Conservation (phyloP, 2,888 invertebrate genomes). For the Leptopilina syphax region DNA sequence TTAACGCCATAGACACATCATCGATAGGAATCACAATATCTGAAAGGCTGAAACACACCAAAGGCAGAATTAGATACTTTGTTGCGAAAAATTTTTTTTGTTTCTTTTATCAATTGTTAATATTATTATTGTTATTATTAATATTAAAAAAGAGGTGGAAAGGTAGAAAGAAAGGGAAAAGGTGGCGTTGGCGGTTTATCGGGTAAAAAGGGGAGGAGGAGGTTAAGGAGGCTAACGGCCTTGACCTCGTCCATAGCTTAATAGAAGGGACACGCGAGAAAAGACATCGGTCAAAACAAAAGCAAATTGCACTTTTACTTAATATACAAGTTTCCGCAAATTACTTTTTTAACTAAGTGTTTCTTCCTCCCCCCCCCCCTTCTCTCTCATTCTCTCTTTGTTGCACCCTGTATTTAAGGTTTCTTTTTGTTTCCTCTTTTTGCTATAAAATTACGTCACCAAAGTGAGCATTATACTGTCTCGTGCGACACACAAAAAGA, state of each 20-base stretch:
- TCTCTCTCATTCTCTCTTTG: too few relatives aligned
- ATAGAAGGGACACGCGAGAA: slow-evolving; percentile 55
- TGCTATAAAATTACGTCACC: slow-evolving; percentile 34
- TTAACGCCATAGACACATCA: too few relatives aligned
- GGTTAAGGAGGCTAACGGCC: slow-evolving; percentile 67
- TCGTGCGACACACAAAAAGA: neutral
- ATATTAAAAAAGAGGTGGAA: too few relatives aligned
- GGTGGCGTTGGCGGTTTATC: slow-evolving; percentile 6
- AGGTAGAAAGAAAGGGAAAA: slow-evolving; percentile 24
- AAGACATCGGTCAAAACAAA: slow-evolving; percentile 63
- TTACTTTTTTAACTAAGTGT: neutral
- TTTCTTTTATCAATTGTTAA: too few relatives aligned
- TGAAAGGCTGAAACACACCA: too few relatives aligned
- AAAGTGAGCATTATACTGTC: neutral
- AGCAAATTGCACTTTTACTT: slow-evolving; percentile 55
- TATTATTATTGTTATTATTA: too few relatives aligned
- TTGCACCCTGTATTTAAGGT: too few relatives aligned
- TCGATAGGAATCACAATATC: too few relatives aligned
- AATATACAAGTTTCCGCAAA: slow-evolving; percentile 14
- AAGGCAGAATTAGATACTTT: too few relatives aligned
- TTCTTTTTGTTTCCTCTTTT: neutral
- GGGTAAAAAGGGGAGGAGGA: slow-evolving; percentile 43
- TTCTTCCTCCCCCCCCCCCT: too few relatives aligned
- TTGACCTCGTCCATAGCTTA: slow-evolving; percentile 71
- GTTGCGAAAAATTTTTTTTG: too few relatives aligned